phyloP scores from a whole-genome alignment of 2,797 vertebrate genomes.

The Myripristis jacobus region DNA sequence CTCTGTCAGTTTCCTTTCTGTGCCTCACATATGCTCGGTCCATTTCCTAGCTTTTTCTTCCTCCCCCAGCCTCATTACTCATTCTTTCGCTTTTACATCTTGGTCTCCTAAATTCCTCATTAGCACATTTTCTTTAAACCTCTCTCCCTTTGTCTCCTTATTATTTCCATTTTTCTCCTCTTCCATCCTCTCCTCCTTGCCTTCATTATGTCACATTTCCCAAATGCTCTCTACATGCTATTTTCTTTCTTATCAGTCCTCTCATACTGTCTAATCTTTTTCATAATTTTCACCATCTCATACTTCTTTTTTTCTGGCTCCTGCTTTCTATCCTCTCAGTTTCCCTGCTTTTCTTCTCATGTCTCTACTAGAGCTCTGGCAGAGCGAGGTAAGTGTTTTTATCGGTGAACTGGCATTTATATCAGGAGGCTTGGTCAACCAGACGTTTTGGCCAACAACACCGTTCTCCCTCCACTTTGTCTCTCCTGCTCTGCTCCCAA shows the following conservation, averaged over 20 bases:
- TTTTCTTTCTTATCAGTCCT: neutral
- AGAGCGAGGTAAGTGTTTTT: neutral
- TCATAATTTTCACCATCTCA: neutral
- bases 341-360: neutral
- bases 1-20: slow-evolving; percentile 56
- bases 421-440: slow-evolving; percentile 8
- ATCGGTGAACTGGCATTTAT: slow-evolving; percentile 29
- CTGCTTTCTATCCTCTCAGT: slow-evolving; percentile 5
- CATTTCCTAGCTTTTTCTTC: slow-evolving; percentile 18
- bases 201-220: slow-evolving; percentile 13
- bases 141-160: slow-evolving; percentile 24
- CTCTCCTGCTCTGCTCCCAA: neutral
- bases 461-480: neutral
- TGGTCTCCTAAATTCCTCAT: slow-evolving; percentile 48
- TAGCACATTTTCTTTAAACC: slow-evolving; percentile 36
- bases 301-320: neutral
- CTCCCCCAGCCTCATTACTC: slow-evolving; percentile 36
- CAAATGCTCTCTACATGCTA: slow-evolving; percentile 2
- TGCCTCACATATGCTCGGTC: slow-evolving; percentile 52
- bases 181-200: slow-evolving; percentile 6
- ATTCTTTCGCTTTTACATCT: slow-evolving; percentile 45
- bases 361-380: slow-evolving; percentile 1
- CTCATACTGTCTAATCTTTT: slow-evolving; percentile 8
- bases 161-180: slow-evolving; percentile 13
- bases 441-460: neutral